Conservation (phyloP, 2,797 vertebrate genomes). For the Echiichthys vipera region DNA sequence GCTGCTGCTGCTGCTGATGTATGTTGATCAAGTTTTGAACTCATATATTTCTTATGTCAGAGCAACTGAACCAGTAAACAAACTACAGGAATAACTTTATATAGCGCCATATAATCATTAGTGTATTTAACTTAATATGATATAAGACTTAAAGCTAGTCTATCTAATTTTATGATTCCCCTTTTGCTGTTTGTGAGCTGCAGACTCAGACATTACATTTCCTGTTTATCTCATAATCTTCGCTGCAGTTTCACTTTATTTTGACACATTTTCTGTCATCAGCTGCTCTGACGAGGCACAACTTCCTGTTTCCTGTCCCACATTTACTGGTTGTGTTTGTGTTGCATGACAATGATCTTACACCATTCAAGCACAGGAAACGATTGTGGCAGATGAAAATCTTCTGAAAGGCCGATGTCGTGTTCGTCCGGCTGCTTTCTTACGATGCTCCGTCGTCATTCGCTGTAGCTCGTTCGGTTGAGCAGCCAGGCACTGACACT, state of each 20-base stretch:
- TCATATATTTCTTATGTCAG: no score
- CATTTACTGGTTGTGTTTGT: background rate
- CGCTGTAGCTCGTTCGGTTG: background rate
- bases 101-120: background rate
- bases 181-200: no score
- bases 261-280: background rate
- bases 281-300: background rate
- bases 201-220: background rate
- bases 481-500: background rate
- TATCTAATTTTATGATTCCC: background rate
- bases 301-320: conserved; percentile 28
- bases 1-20: no score
- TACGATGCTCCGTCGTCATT: background rate
- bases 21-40: no score
- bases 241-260: background rate
- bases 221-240: background rate
- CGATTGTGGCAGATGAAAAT: background rate
- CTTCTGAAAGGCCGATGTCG: background rate
- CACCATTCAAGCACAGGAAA: background rate
- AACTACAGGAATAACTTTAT: no score
- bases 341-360: background rate
- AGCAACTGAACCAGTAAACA: background rate
- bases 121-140: no score
- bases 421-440: background rate
- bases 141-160: no score